Percentiles rank a stretch among this genome's conserved stretches.
phyloP scores from a whole-genome alignment of 2,888 invertebrate species.

The Leucophenga maculata region DNA sequence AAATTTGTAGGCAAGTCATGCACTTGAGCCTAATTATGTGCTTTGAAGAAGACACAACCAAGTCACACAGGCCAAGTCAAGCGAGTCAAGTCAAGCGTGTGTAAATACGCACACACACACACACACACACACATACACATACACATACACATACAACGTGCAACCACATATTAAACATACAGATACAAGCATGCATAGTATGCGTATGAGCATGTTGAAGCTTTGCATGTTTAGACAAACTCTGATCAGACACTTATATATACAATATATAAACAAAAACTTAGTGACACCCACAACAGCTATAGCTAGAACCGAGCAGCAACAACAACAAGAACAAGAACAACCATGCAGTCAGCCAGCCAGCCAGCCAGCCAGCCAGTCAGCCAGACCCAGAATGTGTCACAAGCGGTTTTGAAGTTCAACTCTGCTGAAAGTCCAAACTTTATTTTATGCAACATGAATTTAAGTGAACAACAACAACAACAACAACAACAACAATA shows the following conservation, averaged over 20 bases:
- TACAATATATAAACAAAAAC: too few species aligned
- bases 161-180: not conserved
- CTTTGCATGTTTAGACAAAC: too few species aligned
- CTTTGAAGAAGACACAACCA: conserved; percentile 43
- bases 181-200: not conserved
- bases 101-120: too few species aligned
- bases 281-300: too few species aligned
- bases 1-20: conserved; percentile 63
- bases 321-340: too few species aligned
- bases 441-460: conserved; percentile 1
- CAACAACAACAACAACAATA: too few species aligned
- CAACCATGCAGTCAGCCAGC: too few species aligned
- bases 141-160: not conserved
- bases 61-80: not conserved
- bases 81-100: too few species aligned
- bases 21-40: conserved; percentile 62
- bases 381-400: not conserved
- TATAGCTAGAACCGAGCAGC: too few species aligned
- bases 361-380: too few species aligned
- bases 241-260: too few species aligned
- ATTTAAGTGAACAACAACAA: too few species aligned
- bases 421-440: conserved; percentile 12
- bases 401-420: conserved; percentile 13
- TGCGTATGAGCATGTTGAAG: not conserved
- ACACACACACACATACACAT: not conserved